Conservation (phyloP, 2,113 vertebrate species). For the Heloderma charlesbogerti region DNA sequence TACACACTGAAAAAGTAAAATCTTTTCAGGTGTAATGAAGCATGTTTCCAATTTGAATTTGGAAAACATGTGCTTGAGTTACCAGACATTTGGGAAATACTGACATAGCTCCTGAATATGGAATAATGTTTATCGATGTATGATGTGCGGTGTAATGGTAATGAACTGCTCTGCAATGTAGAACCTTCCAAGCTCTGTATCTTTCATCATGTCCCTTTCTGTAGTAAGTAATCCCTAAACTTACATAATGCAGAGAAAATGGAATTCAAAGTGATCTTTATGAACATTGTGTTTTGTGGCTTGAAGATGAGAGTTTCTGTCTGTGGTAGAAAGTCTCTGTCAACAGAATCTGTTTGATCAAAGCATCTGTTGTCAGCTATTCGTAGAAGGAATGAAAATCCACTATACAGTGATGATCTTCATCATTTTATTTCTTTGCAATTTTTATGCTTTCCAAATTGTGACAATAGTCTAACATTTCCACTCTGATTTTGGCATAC, state of each 20-base stretch:
- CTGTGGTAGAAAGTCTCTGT: conserved; percentile 71
- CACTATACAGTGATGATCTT: conserved; percentile 71
- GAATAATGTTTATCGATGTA: conserved; percentile 52
- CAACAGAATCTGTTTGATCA: conserved; percentile 78
- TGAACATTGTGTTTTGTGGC: conserved; percentile 72
- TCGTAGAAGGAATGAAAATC: conserved; percentile 74
- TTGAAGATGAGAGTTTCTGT: conserved; percentile 77
- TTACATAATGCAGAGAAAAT: conserved; percentile 72
- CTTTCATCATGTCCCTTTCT: conserved; percentile 72
- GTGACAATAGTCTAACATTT: conserved; percentile 71
- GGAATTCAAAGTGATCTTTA: conserved; percentile 76
- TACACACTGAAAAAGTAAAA: conserved; percentile 15
- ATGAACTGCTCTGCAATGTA: conserved; percentile 52
- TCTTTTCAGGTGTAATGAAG: conserved; percentile 53
- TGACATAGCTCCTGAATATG: conserved; percentile 48
- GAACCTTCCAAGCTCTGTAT: conserved; percentile 57
- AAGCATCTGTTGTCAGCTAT: conserved; percentile 76
- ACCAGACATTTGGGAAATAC: conserved; percentile 22
- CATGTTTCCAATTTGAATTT: background rate
- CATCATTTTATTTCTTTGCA: conserved; percentile 68
- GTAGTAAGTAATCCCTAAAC: conserved; percentile 72
- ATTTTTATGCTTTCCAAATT: conserved; percentile 76
- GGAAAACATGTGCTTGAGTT: background rate
- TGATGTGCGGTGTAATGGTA: conserved; percentile 63
- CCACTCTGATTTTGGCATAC: conserved; percentile 58